A percentile compares a stretch with the other conserved stretches of the same genome.
These are phyloP conservation scores for Drosophila lacteicornis DNA, from an alignment of 1,140 invertebrate species.

Conservation along the genomic window DNA sequence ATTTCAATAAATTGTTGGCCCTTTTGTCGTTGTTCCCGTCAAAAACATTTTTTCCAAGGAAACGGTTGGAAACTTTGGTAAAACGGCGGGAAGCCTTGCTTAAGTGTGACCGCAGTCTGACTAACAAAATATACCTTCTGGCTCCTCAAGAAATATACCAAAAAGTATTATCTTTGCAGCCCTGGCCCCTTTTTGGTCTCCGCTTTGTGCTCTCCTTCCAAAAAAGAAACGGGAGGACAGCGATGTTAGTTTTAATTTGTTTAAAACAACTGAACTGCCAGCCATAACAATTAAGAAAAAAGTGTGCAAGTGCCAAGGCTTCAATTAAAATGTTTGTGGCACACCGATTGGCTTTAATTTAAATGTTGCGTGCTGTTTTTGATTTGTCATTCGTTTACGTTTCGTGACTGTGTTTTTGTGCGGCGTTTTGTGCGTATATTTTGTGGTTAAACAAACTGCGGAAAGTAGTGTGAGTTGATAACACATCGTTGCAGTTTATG, in stretches of 20 bases:
- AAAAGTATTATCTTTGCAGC: conserved; percentile 19
- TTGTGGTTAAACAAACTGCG: conserved; percentile 45
- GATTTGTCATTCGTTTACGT: conserved; percentile 28
- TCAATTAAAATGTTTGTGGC: conserved; percentile 40
- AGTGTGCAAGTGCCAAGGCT: conserved; percentile 20
- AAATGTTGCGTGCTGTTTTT: conserved; percentile 36
- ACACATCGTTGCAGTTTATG: not conserved
- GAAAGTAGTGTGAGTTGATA: conserved; percentile 26
- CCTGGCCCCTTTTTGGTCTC: conserved; percentile 12
- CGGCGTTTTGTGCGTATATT: conserved; percentile 34
- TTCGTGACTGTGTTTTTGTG: conserved; percentile 22
- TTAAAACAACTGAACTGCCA: conserved; percentile 32
- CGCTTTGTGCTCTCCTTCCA: conserved; percentile 41
- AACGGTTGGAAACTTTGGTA: no score
- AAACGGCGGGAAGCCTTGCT: no score
- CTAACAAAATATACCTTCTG: not conserved
- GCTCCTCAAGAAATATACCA: not conserved
- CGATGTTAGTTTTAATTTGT: conserved; percentile 53
- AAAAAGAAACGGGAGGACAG: conserved; percentile 27
- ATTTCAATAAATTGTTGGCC: no score
- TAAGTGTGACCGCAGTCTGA: not conserved
- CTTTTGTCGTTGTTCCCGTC: no score
- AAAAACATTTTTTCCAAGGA: no score
- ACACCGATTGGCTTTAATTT: conserved; percentile 32
- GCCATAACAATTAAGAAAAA: conserved; percentile 41